Percentiles rank a stretch among this genome's conserved stretches.
Evolutionary conservation across 2,797 vertebrate species (phyloP).

Genomic region (Octomys mimax): DNA sequence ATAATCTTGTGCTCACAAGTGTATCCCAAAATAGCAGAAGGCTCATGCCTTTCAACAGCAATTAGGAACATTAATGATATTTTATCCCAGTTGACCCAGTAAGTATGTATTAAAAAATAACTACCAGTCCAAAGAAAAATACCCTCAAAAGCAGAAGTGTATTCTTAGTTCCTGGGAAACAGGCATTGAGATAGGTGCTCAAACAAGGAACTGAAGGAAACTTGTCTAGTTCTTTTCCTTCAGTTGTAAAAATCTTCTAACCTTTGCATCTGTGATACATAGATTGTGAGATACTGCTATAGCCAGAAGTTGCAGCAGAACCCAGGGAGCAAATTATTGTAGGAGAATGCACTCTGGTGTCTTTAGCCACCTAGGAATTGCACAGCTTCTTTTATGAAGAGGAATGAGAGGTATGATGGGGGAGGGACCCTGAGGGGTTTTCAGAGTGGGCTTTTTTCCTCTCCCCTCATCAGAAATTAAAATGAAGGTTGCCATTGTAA

Average conservation of each 20-base stretch:
- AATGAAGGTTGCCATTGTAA: constrained; percentile 72
- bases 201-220: constrained; percentile 4
- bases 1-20: not conserved
- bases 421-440: constrained; percentile 32
- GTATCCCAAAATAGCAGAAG: constrained; percentile 42
- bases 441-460: constrained; percentile 70
- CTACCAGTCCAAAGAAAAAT: constrained; percentile 56
- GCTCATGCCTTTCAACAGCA: constrained; percentile 33
- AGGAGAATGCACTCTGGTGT: constrained; percentile 62
- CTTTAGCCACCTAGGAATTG: constrained; percentile 67
- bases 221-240: constrained; percentile 34
- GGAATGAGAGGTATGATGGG: constrained; percentile 58
- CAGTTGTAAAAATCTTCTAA: constrained; percentile 46
- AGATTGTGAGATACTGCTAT: constrained; percentile 32
- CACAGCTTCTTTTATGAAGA: constrained; percentile 72
- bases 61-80: constrained; percentile 38
- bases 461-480: constrained; percentile 74
- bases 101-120: constrained; percentile 60
- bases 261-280: constrained; percentile 30
- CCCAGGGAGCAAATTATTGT: constrained; percentile 49
- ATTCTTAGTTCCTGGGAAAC: constrained; percentile 41
- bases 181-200: not conserved
- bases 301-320: constrained; percentile 58
- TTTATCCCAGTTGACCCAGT: constrained; percentile 22
- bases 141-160: constrained; percentile 31